Base-by-base conservation (phyloP, 2,797 vertebrate genomes). In the Scolopax rusticola region DNA sequence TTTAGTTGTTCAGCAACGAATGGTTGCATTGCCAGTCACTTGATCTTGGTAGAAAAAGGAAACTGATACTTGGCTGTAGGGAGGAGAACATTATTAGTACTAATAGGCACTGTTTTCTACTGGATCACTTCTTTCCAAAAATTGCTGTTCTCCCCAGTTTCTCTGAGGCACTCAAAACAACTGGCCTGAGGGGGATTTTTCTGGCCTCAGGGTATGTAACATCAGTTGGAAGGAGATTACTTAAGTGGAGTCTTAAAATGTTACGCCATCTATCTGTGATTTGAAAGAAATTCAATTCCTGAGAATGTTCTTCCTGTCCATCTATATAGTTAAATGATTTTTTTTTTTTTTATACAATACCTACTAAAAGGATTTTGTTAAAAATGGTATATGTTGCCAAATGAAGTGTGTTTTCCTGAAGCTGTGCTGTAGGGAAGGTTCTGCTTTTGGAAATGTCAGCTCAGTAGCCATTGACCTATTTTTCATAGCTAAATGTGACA, bases 401-500 rank as follows among this genome's bases (percentile, higher is more conserved):
- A 59, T 23, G 69, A 84, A 88, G 33, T 3, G 0, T n/a, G 9
- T 51, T 86, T 83, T 83, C 65, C 77, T 81, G 43, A 78, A 88
- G 83, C 83, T 75, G 3, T 61, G 59, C 87, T 88, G 21, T n/a
- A 51, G 78, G 90, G 78, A 96, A 75, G 21, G 30, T 74, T 87
- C 68, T 90, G 74, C 51, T 90, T 87, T 90, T 90, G 75, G 68
- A 93, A 95, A 67, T 8, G 24, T 51, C 59, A 74, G 60, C 48
- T 94, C 48, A n/a, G 69, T 87, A 70, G 87, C 79, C 54, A 38
- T 43, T 93, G 95, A 85, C 87, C 69, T 86, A 27, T 32, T 93
- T 89, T 85, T 81, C 3, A 0, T 89, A 41, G 70, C 60, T 80
- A 80, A 96, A 87, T 20, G 7, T 57, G 75, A 76, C 36, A 28